Conservation (phyloP, 2,888 invertebrate genomes). For the Pharmacophagus antenor region DNA sequence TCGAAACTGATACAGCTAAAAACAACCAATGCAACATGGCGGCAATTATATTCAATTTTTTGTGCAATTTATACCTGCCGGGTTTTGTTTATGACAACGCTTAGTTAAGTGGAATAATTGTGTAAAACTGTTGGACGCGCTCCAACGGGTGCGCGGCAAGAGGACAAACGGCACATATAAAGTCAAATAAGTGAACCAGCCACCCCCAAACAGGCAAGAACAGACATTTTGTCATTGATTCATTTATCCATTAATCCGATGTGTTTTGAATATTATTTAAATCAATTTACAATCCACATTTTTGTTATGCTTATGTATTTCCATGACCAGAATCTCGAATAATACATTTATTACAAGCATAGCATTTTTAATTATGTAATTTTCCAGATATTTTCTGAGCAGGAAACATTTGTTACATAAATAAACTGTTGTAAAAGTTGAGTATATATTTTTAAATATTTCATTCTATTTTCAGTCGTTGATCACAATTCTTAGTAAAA, state of each 20-base stretch:
- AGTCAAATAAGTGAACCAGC: slow-evolving; percentile 73
- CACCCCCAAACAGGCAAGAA: slow-evolving; percentile 39
- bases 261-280: background rate
- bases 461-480: too few relatives aligned
- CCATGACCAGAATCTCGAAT: background rate
- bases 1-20: slow-evolving; percentile 55
- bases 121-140: slow-evolving; percentile 77
- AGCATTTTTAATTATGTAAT: too few relatives aligned
- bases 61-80: slow-evolving; percentile 77
- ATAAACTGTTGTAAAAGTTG: too few relatives aligned
- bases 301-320: background rate
- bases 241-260: background rate
- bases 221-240: slow-evolving; percentile 37
- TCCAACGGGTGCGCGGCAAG: slow-evolving; percentile 67
- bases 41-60: slow-evolving; percentile 76
- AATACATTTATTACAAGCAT: background rate
- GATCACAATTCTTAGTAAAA: too few relatives aligned
- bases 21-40: slow-evolving; percentile 60
- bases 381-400: too few relatives aligned
- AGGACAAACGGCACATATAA: slow-evolving; percentile 76
- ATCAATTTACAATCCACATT: background rate
- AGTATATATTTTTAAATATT: too few relatives aligned
- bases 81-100: slow-evolving; percentile 78
- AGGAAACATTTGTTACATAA: too few relatives aligned
- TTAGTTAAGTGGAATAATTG: slow-evolving; percentile 81